Evolutionary conservation across 2,797 vertebrate species (phyloP).

Genomic region (Crenuchus spilurus): DNA sequence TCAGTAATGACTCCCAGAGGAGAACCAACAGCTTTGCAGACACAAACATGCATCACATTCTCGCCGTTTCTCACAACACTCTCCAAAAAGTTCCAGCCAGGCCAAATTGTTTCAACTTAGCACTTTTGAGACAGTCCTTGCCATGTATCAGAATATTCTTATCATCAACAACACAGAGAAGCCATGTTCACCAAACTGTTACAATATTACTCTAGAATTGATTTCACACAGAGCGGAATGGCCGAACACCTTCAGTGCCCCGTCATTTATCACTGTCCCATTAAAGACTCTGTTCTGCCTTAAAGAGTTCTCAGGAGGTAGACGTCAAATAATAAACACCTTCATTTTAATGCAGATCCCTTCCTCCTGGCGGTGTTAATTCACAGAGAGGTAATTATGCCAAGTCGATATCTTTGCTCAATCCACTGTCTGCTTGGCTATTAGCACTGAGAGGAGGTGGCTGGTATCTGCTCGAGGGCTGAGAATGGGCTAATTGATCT

Average conservation of each 20-base stretch:
- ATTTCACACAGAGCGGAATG: neutral
- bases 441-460: conserved; percentile 22
- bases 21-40: neutral
- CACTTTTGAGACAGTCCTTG: neutral
- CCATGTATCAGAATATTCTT: neutral
- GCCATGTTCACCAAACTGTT: neutral
- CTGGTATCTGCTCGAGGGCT: conserved; percentile 29
- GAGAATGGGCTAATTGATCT: conserved; percentile 40
- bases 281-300: conserved; percentile 16
- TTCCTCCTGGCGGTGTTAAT: conserved; percentile 34
- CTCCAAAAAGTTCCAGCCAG: neutral
- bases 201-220: neutral
- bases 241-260: conserved; percentile 24
- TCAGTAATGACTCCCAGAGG: conserved; percentile 28
- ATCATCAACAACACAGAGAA: neutral
- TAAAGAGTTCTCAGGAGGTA: conserved; percentile 21
- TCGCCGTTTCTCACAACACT: neutral
- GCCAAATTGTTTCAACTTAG: neutral
- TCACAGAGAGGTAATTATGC: conserved; percentile 43
- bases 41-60: conserved; percentile 16
- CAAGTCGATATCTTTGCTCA: conserved; percentile 12
- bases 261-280: conserved; percentile 50
- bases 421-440: conserved; percentile 23
- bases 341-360: conserved; percentile 35
- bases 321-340: conserved; percentile 25